A percentile compares a stretch with the other conserved stretches of the same genome.
Conservation (phyloP, 1,140 invertebrate genomes). For the Drosophila lini region DNA sequence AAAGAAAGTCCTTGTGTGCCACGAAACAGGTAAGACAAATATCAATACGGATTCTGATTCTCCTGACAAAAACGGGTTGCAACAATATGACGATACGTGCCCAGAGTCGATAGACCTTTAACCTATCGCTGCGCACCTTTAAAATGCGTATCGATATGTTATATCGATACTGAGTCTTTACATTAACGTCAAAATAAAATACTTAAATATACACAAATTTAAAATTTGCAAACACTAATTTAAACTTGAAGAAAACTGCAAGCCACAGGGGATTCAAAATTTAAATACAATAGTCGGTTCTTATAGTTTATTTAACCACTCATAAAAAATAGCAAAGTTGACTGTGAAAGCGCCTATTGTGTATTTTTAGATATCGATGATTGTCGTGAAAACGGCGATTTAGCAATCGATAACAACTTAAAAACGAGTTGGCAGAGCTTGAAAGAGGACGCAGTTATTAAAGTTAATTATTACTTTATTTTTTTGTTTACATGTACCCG, state of each 20-base stretch:
- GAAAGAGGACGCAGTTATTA: constrained; percentile 14
- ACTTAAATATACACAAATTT: too few species aligned
- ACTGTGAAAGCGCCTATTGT: background rate
- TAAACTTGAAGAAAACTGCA: too few species aligned
- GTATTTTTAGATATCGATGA: background rate
- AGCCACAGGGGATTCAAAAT: too few species aligned
- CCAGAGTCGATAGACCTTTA: constrained; percentile 24
- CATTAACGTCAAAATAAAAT: too few species aligned
- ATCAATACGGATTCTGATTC: constrained; percentile 1
- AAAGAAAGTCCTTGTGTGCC: constrained; percentile 4
- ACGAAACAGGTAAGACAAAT: constrained; percentile 15
- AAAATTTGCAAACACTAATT: too few species aligned
- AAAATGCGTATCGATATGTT: background rate
- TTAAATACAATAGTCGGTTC: too few species aligned
- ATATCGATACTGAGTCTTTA: background rate
- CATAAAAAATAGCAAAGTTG: background rate
- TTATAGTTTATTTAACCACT: too few species aligned
- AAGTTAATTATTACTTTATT: constrained; percentile 20
- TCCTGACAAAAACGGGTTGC: constrained; percentile 13
- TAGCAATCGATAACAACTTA: background rate
- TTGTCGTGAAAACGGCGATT: background rate
- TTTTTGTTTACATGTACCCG: constrained; percentile 17
- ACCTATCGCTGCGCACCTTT: constrained; percentile 6
- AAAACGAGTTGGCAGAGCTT: constrained; percentile 10
- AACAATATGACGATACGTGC: constrained; percentile 17